A percentile compares a stretch with the other conserved stretches of the same genome.
These are phyloP conservation scores for Prochilodus magdalenae DNA, from an alignment of 2,113 vertebrate genomes.

Conservation along the genomic window DNA sequence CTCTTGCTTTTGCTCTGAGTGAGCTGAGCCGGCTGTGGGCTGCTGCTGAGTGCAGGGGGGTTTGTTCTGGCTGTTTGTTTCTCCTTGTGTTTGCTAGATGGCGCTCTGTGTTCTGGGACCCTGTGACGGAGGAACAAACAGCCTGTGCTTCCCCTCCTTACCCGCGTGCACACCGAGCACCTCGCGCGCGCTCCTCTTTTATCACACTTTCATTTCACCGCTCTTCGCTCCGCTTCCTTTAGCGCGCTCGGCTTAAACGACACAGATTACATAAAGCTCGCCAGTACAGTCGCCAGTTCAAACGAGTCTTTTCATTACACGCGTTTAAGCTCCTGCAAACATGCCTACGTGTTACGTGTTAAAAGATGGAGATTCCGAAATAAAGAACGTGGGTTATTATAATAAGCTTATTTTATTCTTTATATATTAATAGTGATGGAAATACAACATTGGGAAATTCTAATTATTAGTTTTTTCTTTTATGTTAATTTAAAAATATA, in stretches of 20 bases:
- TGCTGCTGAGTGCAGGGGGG: slow-evolving; percentile 29
- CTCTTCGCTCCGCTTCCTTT: not conserved
- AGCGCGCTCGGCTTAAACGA: not conserved
- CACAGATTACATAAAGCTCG: not conserved
- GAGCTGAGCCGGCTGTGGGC: slow-evolving; percentile 48
- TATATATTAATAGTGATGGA: not conserved
- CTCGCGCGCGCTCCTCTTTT: not conserved
- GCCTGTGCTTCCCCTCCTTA: slow-evolving; percentile 48
- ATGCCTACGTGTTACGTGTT: no score
- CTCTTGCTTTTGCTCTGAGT: not conserved
- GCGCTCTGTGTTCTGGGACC: slow-evolving; percentile 90
- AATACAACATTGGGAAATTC: no score
- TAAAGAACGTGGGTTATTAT: not conserved
- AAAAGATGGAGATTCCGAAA: not conserved
- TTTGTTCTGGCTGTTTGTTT: slow-evolving; percentile 75
- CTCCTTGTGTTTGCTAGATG: slow-evolving; percentile 91
- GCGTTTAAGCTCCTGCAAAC: not conserved
- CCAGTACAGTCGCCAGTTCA: not conserved
- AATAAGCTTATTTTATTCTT: not conserved
- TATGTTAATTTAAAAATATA: not conserved
- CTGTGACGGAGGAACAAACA: slow-evolving; percentile 69
- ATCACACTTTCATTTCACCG: not conserved
- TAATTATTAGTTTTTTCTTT: not conserved
- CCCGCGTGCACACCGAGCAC: slow-evolving; percentile 36
- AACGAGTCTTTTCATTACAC: not conserved